These are phyloP conservation scores for Odobenus rosmarus DNA, from an alignment of 2,113 vertebrate species.

Conservation along the genomic window DNA sequence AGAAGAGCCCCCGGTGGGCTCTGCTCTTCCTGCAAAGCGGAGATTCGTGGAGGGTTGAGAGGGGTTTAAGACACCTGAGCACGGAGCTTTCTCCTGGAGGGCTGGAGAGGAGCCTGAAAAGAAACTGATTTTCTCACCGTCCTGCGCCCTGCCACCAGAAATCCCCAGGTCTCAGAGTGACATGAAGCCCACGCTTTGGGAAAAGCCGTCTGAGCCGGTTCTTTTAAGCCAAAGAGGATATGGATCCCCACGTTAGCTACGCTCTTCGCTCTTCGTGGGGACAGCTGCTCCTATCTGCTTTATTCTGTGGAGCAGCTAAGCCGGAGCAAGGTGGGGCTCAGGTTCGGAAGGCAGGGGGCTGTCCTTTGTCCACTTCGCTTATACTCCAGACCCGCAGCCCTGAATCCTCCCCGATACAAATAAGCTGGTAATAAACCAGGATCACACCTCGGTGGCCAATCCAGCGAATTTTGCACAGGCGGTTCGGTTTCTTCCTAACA, in stretches of 20 bases:
- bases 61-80: background rate
- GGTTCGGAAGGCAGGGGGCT: background rate
- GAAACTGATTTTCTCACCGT: background rate
- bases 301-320: background rate
- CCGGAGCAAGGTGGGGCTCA: background rate
- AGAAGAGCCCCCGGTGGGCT: background rate
- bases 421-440: background rate
- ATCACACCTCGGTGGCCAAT: background rate
- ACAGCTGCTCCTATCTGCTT: background rate
- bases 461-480: rapidly evolving
- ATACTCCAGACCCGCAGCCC: background rate
- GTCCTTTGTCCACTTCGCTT: background rate
- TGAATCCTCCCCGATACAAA: background rate
- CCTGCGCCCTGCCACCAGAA: rapidly evolving
- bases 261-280: background rate
- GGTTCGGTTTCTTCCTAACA: background rate
- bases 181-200: background rate
- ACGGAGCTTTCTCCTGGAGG: background rate
- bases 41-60: background rate
- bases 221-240: background rate
- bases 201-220: background rate
- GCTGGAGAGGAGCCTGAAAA: background rate
- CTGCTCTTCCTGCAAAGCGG: background rate
- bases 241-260: rapidly evolving
- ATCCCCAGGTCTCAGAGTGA: background rate